These are phyloP conservation scores for Mus minutoides DNA, from an alignment of 2,797 vertebrate species.

Conservation along the genomic window DNA sequence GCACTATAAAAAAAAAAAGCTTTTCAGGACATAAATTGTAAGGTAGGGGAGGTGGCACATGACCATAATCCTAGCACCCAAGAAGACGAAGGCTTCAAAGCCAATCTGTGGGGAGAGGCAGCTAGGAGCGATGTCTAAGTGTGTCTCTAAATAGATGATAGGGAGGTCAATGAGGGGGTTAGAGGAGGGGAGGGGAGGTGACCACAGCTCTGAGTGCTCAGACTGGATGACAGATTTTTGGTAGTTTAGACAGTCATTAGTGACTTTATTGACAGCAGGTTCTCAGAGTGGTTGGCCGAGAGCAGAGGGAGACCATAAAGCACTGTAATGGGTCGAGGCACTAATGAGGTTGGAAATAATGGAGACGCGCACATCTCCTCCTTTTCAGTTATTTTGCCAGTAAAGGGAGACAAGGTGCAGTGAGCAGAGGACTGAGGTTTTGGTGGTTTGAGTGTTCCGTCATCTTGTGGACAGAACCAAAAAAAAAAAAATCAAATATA, in stretches of 20 bases:
- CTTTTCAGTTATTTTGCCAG: neutral
- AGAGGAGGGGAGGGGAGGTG: neutral
- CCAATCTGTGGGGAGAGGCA: neutral
- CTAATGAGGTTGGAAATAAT: conserved; percentile 5
- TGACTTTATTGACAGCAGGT: neutral
- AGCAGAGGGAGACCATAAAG: neutral
- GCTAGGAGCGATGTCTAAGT: neutral
- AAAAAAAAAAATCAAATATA: neutral
- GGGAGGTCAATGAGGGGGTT: neutral
- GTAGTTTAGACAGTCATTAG: conserved; percentile 21
- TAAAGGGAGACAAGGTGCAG: neutral
- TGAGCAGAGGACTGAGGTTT: neutral
- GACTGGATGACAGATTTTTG: neutral
- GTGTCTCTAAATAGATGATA: neutral
- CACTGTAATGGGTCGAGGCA: neutral
- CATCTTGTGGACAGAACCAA: neutral
- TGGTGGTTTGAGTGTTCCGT: neutral
- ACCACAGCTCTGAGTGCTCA: neutral
- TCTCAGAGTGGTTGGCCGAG: neutral
- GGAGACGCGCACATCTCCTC: conserved; percentile 14
- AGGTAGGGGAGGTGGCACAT: neutral
- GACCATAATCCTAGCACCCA: neutral
- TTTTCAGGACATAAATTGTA: neutral
- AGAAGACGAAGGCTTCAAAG: neutral
- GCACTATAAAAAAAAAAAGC: neutral